phyloP scores from a whole-genome alignment of 2,113 vertebrate species.

The Pseudorasbora parva region DNA sequence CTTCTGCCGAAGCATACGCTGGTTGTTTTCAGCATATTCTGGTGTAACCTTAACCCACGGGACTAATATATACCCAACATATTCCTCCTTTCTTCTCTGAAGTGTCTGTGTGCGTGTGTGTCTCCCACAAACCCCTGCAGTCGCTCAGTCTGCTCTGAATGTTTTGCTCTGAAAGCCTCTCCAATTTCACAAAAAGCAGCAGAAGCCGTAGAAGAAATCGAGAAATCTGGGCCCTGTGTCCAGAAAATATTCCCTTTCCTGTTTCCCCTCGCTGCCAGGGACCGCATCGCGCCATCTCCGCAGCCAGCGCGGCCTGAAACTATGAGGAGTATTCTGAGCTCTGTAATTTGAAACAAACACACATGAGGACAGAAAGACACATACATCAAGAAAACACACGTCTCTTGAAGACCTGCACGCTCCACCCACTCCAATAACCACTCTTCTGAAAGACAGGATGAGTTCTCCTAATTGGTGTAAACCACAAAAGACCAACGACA shows the following conservation, averaged over 20 bases:
- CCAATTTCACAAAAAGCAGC: slow-evolving; percentile 79
- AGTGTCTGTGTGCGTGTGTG: not conserved
- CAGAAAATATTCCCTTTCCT: slow-evolving; percentile 78
- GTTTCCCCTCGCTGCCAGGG: slow-evolving; percentile 70
- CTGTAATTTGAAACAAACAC: slow-evolving; percentile 78
- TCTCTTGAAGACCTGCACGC: slow-evolving; percentile 44
- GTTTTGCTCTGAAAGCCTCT: slow-evolving; percentile 74
- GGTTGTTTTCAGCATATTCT: not conserved
- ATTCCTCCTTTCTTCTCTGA: not conserved
- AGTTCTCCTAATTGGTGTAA: not conserved
- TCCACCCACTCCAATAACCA: not conserved
- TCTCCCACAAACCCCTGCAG: slow-evolving; percentile 42
- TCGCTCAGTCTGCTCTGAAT: slow-evolving; percentile 54
- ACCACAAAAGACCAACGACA: not conserved
- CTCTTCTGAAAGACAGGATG: slow-evolving; percentile 19
- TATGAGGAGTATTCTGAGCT: slow-evolving; percentile 83
- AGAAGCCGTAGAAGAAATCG: slow-evolving; percentile 70
- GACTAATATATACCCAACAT: slow-evolving; percentile 25
- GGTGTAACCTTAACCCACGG: not conserved
- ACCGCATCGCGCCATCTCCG: slow-evolving; percentile 75
- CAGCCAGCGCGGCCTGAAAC: slow-evolving; percentile 74
- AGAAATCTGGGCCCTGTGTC: slow-evolving; percentile 74
- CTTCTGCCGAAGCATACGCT: not conserved
- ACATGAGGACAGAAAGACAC: slow-evolving; percentile 44
- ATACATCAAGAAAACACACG: slow-evolving; percentile 42